Base-by-base conservation (phyloP, 2,888 invertebrate species). In the Acrocyrtus sp. region DNA sequence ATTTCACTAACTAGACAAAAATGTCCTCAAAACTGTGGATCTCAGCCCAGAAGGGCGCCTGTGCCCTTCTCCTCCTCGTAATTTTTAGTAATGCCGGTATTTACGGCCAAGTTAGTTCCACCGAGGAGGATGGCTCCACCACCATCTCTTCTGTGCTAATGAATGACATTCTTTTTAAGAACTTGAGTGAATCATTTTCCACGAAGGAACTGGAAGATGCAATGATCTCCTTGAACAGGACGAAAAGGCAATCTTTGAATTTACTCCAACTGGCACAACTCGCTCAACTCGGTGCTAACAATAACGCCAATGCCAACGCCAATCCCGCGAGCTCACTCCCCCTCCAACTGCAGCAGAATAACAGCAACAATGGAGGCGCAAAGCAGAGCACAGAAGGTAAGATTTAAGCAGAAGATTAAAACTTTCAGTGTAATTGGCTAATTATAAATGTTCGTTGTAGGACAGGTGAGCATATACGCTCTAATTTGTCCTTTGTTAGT, bases 181-280 rank as follows among this genome's bases (percentile, higher is more conserved):
- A 67, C 54, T 29, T 67, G 58, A 67, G 51, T 27, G 67, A 67
- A 1, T 67, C 67, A 4, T 67, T 67, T 58, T 58, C 67, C 17
- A 27, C 24, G 22, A 24, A 58, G 19, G 67, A 67, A 27, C 22
- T 67, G 51, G 57, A 67, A 15, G 58, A 67, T 67, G 67, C 67
- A 15, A 67, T 67, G 67, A 51, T 51, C 51, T 67, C 67, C 3
- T 43, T 67, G 51, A 67, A 67, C 43, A 43, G 67, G 41, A 58
- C 67, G 22, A 67, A 67, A 51, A 10, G 67, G 22, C 67, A 67
- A 45, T 67, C 67, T 17, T 39, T 67, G 24, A 67, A 67, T 67
- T 43, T 67, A 6, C 53, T 57, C 34, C 67, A 67, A 21, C 51
- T 67, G 51, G 67, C 67, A 0, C 50, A 57, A 45, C 67, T 67